phyloP scores from a whole-genome alignment of 2,888 invertebrate species.

The Xestia xanthographa region DNA sequence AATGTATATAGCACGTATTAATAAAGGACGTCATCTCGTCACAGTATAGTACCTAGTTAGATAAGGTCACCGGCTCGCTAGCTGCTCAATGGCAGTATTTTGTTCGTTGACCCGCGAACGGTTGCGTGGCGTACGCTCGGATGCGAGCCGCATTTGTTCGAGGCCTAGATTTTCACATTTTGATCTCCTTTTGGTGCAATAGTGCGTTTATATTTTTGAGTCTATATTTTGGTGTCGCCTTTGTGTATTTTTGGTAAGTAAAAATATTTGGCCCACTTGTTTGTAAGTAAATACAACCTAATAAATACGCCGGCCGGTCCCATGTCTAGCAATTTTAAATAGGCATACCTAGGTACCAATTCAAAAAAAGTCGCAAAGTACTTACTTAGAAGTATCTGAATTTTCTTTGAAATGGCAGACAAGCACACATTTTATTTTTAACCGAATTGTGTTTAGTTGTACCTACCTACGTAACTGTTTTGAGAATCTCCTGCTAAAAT shows the following conservation, averaged over 20 bases:
- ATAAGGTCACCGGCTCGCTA: slow-evolving; percentile 83
- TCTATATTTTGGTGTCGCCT: slow-evolving; percentile 2
- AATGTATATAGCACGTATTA: slow-evolving; percentile 64
- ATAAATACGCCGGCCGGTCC: neutral
- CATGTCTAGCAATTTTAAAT: neutral
- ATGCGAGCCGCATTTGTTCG: slow-evolving; percentile 40
- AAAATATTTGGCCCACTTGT: slow-evolving; percentile 4
- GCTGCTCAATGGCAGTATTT: slow-evolving; percentile 81
- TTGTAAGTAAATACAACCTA: slow-evolving; percentile 45
- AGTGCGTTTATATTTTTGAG: slow-evolving; percentile 16
- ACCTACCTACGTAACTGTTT: neutral
- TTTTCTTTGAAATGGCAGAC: neutral
- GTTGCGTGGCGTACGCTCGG: slow-evolving; percentile 72
- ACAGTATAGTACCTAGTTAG: slow-evolving; percentile 64
- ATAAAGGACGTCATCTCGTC: slow-evolving; percentile 70
- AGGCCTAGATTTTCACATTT: slow-evolving; percentile 49
- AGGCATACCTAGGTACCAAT: too few species aligned
- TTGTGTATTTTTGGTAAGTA: slow-evolving; percentile 9
- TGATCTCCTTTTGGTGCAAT: slow-evolving; percentile 33
- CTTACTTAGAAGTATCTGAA: too few species aligned
- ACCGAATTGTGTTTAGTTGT: slow-evolving; percentile 28
- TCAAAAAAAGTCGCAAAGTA: too few species aligned
- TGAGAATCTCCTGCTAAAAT: slow-evolving; percentile 32
- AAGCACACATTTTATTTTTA: neutral
- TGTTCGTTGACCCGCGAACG: slow-evolving; percentile 85